Evolutionary conservation across 2,888 invertebrate genomes (phyloP).

Genomic region (Andrena minutula): DNA sequence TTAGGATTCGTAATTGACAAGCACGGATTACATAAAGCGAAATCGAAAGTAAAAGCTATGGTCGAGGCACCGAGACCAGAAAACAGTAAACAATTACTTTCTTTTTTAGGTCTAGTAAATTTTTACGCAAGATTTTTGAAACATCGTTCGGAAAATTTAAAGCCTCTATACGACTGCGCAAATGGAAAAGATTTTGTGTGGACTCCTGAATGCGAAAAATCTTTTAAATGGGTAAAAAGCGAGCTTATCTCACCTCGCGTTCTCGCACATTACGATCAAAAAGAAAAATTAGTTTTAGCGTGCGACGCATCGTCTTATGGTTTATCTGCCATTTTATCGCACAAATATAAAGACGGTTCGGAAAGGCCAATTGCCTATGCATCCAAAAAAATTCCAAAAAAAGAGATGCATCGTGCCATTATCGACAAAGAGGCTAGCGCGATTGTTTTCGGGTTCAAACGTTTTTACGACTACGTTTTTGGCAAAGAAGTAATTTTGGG

Average conservation of each 20-base stretch:
- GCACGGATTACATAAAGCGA: slow-evolving; percentile 66
- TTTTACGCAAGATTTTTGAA: slow-evolving; percentile 79
- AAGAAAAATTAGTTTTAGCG: slow-evolving; percentile 27
- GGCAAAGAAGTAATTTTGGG: slow-evolving; percentile 43
- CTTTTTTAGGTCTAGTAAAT: slow-evolving; percentile 74
- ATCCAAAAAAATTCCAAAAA: slow-evolving; percentile 25
- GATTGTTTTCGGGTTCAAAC: slow-evolving; percentile 58
- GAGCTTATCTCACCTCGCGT: slow-evolving; percentile 45
- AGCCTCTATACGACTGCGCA: slow-evolving; percentile 66
- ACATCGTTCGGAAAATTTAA: slow-evolving; percentile 66
- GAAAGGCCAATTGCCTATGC: slow-evolving; percentile 35
- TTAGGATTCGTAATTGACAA: slow-evolving; percentile 70
- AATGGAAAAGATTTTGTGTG: slow-evolving; percentile 66
- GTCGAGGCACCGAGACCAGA: slow-evolving; percentile 61
- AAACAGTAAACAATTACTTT: slow-evolving; percentile 63
- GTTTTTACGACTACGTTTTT: slow-evolving; percentile 23
- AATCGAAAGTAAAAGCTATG: slow-evolving; percentile 69
- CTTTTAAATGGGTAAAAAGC: slow-evolving; percentile 59
- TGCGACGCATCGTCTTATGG: slow-evolving; percentile 39
- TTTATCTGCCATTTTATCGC: slow-evolving; percentile 42
- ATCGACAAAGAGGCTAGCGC: slow-evolving; percentile 61
- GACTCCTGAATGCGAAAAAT: slow-evolving; percentile 51
- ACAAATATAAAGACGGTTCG: slow-evolving; percentile 23
- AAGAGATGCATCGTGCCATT: slow-evolving; percentile 49
- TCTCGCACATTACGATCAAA: slow-evolving; percentile 54